Evolutionary conservation across 1,140 invertebrate species (phyloP), one percentile per base, ranked within the genome.

Genomic region (Dendrolimus punctatus): DNA sequence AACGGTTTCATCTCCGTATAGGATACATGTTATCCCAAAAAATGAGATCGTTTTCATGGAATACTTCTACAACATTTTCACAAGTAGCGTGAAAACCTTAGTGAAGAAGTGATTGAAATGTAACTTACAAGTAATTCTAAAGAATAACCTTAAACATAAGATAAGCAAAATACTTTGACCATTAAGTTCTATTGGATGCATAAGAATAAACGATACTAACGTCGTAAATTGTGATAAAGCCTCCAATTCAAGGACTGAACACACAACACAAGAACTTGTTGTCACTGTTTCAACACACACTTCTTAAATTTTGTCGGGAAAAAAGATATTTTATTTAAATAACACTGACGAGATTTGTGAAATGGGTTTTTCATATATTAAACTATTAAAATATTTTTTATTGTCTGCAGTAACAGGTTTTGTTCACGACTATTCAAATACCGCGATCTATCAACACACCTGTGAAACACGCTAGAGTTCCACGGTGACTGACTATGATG

Each of bases 161-260:
- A 58, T 47, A 57, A 57, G 59, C 57, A 46, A 43, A 67, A 74
- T 81, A 85, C 81, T 80, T 81, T 74, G 60, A 59, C 62, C 62
- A 73, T 53, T 67, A 73, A 75, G 70, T 67, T 67, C 53, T 64
- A 55, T 58, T 58, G 66, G 71, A 72, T 58, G 57, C 61, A 69
- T 53, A 60, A 71, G 61, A 74, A 73, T 67, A 68, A 51, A 39
- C 62, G 70, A 68, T 60, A 74, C 58, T 57, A 73, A 62, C 68
- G 64, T 66, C 60, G 55, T 59, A 46, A 55, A 50, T 62, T 62
- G 62, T 56, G 64, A 63, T 74, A 76, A 71, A 85, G 80, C 82
- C 82, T 85, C 80, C 80, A 66, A 78, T 58, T 74, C 76, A 81
- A 82, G 75, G 78, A 81, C 67, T 57, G 60, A 62, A 70, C 62